Percentiles rank a stretch among this genome's conserved stretches.
Conservation (phyloP, 1,140 invertebrate genomes). For the Amphibalanus amphitrite region DNA sequence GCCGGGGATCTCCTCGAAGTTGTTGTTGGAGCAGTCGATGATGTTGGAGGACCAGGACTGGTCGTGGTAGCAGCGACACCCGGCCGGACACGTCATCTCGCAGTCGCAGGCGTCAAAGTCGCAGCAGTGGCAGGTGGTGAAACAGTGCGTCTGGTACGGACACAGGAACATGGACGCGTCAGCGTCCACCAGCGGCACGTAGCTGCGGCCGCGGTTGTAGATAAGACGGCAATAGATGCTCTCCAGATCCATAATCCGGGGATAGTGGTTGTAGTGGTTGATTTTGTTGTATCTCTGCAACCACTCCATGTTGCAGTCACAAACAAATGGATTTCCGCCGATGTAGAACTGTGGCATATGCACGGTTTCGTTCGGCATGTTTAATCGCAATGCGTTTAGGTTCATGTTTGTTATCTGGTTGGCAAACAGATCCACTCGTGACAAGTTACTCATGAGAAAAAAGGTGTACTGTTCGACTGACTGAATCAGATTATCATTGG, state of each 20-base stretch:
- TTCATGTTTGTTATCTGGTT: constrained; percentile 68
- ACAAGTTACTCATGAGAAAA: constrained; percentile 60
- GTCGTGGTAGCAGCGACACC: constrained; percentile 82
- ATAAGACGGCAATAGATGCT: constrained; percentile 77
- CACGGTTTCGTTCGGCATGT: constrained; percentile 33
- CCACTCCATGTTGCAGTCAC: constrained; percentile 53
- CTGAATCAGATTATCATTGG: neutral
- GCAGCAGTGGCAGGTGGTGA: constrained; percentile 83
- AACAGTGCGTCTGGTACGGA: constrained; percentile 77
- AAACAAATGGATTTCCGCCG: constrained; percentile 68
- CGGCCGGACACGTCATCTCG: constrained; percentile 80
- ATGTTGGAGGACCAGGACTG: constrained; percentile 83
- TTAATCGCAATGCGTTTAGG: constrained; percentile 43
- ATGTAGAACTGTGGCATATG: constrained; percentile 69
- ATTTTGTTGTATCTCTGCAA: constrained; percentile 52
- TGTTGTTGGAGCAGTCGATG: constrained; percentile 63
- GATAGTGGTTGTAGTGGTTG: constrained; percentile 53
- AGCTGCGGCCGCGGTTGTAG: constrained; percentile 55
- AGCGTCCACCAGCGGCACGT: constrained; percentile 25
- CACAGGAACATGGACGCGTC: constrained; percentile 46
- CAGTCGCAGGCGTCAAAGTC: constrained; percentile 89
- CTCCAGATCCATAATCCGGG: constrained; percentile 67
- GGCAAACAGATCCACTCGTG: constrained; percentile 63
- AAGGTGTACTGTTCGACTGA: constrained; percentile 55
- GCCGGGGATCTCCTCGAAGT: constrained; percentile 58